phyloP scores from a whole-genome alignment of 2,888 invertebrate species.

The Eristalis tenax region DNA sequence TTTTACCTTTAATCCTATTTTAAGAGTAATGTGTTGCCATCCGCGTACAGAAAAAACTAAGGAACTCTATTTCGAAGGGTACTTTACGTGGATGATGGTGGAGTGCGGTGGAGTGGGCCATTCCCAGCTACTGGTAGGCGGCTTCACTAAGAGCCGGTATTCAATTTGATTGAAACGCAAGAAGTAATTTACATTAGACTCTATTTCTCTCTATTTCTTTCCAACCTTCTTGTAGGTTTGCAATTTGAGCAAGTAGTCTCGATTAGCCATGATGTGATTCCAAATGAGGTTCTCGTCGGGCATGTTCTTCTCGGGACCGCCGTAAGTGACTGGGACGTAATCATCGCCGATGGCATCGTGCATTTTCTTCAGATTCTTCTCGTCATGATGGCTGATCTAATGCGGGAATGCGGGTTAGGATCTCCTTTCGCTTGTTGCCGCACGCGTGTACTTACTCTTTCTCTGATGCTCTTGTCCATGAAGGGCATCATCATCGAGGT shows the following conservation, averaged over 20 bases:
- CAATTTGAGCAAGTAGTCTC: slow-evolving; percentile 76
- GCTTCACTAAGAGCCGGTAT: background rate
- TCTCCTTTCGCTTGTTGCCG: background rate
- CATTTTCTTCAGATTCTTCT: slow-evolving; percentile 77
- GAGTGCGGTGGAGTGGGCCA: background rate
- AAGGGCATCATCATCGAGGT: slow-evolving; percentile 77
- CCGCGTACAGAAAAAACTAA: slow-evolving; percentile 1
- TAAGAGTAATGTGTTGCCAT: slow-evolving; percentile 47
- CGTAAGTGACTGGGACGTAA: slow-evolving; percentile 77
- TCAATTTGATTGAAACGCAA: slow-evolving; percentile 59
- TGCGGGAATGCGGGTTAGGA: background rate
- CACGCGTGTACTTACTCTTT: slow-evolving; percentile 73
- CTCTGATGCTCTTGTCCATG: slow-evolving; percentile 77
- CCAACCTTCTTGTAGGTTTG: slow-evolving; percentile 76
- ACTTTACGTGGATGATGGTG: background rate
- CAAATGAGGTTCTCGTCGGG: slow-evolving; percentile 76
- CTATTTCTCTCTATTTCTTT: slow-evolving; percentile 48
- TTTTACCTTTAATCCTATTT: slow-evolving; percentile 68
- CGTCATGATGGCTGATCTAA: slow-evolving; percentile 78
- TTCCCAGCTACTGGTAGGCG: background rate
- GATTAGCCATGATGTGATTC: slow-evolving; percentile 76
- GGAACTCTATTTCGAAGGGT: slow-evolving; percentile 43
- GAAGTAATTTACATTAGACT: slow-evolving; percentile 47
- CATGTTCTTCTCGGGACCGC: slow-evolving; percentile 77
- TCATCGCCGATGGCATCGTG: slow-evolving; percentile 78